Conservation (phyloP, 2,113 vertebrate genomes). For the Gavialis gangeticus region DNA sequence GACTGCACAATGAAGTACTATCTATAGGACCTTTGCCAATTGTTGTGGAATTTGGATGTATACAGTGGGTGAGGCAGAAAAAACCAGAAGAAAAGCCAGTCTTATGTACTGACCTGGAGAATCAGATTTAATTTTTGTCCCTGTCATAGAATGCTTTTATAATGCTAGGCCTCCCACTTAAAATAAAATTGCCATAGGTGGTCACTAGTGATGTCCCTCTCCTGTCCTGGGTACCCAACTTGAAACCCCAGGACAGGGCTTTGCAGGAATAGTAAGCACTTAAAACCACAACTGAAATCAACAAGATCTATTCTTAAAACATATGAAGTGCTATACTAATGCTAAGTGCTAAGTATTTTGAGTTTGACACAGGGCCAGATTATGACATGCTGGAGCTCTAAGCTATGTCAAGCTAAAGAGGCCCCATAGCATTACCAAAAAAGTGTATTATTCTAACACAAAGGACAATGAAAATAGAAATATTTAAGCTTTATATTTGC, state of each 20-base stretch:
- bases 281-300: constrained; percentile 6
- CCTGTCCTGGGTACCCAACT: not conserved
- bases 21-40: not conserved
- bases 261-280: not conserved
- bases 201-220: not conserved
- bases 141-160: not conserved
- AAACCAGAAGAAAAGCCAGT: not conserved
- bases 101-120: not conserved
- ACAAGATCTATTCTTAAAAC: not conserved
- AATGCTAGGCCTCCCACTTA: not conserved
- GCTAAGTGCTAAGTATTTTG: no score
- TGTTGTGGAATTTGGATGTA: not conserved
- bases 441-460: no score
- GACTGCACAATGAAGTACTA: not conserved
- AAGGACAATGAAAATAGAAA: no score
- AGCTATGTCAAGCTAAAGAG: no score
- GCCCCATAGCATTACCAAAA: no score
- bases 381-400: no score
- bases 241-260: not conserved
- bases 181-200: constrained; percentile 10
- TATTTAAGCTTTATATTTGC: no score
- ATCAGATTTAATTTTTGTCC: not conserved
- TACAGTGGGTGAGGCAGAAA: not conserved
- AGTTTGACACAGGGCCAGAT: no score
- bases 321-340: not conserved